Conservation (phyloP, 2,797 vertebrate species). For the Ceryle rudis region DNA sequence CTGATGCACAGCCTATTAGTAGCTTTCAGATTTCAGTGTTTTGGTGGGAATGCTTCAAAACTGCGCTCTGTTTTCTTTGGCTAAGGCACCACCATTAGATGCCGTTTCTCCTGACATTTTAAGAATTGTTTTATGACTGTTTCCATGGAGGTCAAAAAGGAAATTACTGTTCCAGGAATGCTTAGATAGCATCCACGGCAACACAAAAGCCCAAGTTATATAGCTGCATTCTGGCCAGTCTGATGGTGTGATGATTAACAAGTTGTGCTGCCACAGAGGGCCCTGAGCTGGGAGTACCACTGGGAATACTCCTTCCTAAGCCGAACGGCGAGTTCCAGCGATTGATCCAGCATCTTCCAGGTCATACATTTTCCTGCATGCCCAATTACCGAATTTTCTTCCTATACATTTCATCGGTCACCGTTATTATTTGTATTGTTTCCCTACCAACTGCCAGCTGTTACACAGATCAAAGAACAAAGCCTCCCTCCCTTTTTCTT, state of each 20-base stretch:
- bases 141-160: constrained; percentile 76
- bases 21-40: constrained; percentile 66
- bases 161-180: constrained; percentile 81
- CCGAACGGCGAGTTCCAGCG: neutral
- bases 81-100: constrained; percentile 65
- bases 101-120: constrained; percentile 79
- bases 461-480: neutral
- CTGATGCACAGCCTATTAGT: constrained; percentile 58
- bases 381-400: constrained; percentile 14
- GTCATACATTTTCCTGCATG: neutral
- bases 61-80: constrained; percentile 81
- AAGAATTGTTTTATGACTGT: constrained; percentile 79
- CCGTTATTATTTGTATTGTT: neutral
- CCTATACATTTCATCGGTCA: neutral
- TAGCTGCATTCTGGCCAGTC: constrained; percentile 33
- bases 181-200: constrained; percentile 66
- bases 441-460: constrained; percentile 11
- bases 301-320: constrained; percentile 28
- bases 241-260: constrained; percentile 76
- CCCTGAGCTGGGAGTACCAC: neutral
- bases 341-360: neutral
- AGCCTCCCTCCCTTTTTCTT: accelerated
- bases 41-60: constrained; percentile 77
- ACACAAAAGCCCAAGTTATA: constrained; percentile 66
- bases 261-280: constrained; percentile 48